Base-by-base conservation (phyloP, 2,888 invertebrate genomes). In the Eutolmus rufibarbis region DNA sequence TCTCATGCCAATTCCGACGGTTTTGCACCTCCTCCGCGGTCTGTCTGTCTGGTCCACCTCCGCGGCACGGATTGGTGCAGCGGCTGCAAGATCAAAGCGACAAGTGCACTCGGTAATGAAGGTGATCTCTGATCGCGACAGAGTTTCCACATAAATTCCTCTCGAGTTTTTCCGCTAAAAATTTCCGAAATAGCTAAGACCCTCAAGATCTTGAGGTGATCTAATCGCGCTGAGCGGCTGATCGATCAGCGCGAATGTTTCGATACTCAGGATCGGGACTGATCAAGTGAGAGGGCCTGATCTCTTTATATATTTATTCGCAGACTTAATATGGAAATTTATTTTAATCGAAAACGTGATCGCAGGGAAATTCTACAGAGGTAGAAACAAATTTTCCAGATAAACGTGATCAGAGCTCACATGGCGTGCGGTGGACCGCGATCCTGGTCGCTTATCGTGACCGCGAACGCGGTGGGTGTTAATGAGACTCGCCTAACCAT, bases 281-380 rank as follows among this genome's bases (percentile, higher is more conserved):
- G 19, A 78, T 78, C 40, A 78, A 78, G 23, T 78, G 78, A 78
- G 19, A 78, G 78, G 78, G 19, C 14, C 66, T 43, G 78, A 78
- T 78, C 40, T 78, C 78, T 78, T 78, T 78, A 78, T 40, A 23
- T 23, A 46, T 46, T 14, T 46, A 78, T 78, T 78, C 43, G 43
- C 46, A 5, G 23, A 40, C 43, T 40, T 78, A 78, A 78, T 78
- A 46, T 40, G 37, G 43, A 78, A 78, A 78, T 78, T 34, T 78
- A 78, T 78, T 78, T 43, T 46, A 78, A 78, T 78, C 78, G 19
- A 78, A 78, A 78, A 40, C 43, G 78, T 78, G 46, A 78, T 78
- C 51, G 14, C 14, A 19, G 78, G 43, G 37, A 78, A 78, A 78
- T 78, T 37, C 9, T 23, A 40, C 28, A 46, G 2, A 40, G 43